Evolutionary conservation across 2,113 vertebrate species (phyloP), one percentile per base, ranked within the genome.

Genomic region (Rhinopithecus roxellana): DNA sequence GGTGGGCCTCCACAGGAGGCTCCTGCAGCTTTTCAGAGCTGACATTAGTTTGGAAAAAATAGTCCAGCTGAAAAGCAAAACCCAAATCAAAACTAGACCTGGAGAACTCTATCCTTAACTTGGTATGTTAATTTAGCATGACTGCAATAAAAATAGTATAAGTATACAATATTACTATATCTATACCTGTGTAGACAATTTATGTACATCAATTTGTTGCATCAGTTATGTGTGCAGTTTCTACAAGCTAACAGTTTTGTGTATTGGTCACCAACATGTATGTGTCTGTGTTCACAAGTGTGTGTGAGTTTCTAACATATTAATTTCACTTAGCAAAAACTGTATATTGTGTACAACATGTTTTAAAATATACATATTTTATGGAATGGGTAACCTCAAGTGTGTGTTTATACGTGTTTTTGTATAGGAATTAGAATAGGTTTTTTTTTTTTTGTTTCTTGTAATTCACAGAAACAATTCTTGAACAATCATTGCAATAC

Each of bases 381-480:
- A 27, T 22, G 50, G 27, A 32, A 18, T 35, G 77, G 16, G 43
- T 50, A 79, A 20, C 48, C 45, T 35, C 30, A 69, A 77, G 3
- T 57, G 38, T 80, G 17, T 32, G 20, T 80, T 61, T 74, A 40
- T 70, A 18, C 4, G 3, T 30, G 61, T 88, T 91, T 96, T 85
- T 79, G 20, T 70, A n/a, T 22, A 89, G 50, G 7, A 40, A 25
- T 74, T 45, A 84, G 61, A 94, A 35, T 13, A 74, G 13, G 23
- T 30, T 22, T 18, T 75, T 77, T 48, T 85, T 61, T 79, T 95
- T 48, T 50, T 50, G 48, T 50, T 50, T 50, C 48, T 92, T 50
- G 7, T 84, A 88, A 84, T 84, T 93, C 48, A 94, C 23, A 93
- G 48, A 95, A 95, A 23, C 52, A 90, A 90, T 40, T 7, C 17